Percentiles rank a stretch among this genome's conserved stretches.
Conservation (phyloP, 2,888 invertebrate species). For the Eledone cirrhosa region DNA sequence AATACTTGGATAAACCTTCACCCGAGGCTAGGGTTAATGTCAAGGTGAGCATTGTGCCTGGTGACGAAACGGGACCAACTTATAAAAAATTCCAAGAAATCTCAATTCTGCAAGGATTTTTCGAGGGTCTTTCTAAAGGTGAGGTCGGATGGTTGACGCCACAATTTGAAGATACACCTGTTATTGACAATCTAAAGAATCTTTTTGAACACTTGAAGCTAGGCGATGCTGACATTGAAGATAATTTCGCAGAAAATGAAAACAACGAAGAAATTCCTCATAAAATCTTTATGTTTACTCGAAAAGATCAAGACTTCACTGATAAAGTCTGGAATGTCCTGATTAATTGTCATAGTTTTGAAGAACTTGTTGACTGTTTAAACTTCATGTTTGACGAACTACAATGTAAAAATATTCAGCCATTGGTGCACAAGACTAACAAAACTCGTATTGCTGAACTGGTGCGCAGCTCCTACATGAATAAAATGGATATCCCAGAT, state of each 20-base stretch:
- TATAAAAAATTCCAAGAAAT: conserved; percentile 45
- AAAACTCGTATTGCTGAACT: conserved; percentile 55
- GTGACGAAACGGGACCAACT: conserved; percentile 43
- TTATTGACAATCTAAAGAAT: conserved; percentile 42
- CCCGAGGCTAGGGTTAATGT: conserved; percentile 42
- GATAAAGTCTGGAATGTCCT: conserved; percentile 55
- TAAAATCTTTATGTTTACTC: conserved; percentile 38
- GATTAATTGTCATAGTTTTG: conserved; percentile 45
- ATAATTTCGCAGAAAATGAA: conserved; percentile 34
- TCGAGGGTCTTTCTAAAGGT: conserved; percentile 41
- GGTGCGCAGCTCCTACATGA: conserved; percentile 54
- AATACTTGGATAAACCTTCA: conserved; percentile 46
- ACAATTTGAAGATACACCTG: conserved; percentile 36
- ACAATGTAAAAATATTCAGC: conserved; percentile 50
- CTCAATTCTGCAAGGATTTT: conserved; percentile 39
- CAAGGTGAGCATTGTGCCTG: conserved; percentile 43
- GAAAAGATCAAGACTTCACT: conserved; percentile 52
- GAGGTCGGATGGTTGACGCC: conserved; percentile 47
- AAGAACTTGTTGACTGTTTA: conserved; percentile 47
- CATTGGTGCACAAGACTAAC: conserved; percentile 55
- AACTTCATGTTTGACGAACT: conserved; percentile 45
- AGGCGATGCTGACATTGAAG: conserved; percentile 40
- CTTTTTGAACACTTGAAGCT: conserved; percentile 44
- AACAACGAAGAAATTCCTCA: conserved; percentile 32
- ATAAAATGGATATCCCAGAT: conserved; percentile 46